A percentile compares a stretch with the other conserved stretches of the same genome.
phyloP scores from a whole-genome alignment of 2,888 invertebrate genomes.

The Scaptomyza reducta region DNA sequence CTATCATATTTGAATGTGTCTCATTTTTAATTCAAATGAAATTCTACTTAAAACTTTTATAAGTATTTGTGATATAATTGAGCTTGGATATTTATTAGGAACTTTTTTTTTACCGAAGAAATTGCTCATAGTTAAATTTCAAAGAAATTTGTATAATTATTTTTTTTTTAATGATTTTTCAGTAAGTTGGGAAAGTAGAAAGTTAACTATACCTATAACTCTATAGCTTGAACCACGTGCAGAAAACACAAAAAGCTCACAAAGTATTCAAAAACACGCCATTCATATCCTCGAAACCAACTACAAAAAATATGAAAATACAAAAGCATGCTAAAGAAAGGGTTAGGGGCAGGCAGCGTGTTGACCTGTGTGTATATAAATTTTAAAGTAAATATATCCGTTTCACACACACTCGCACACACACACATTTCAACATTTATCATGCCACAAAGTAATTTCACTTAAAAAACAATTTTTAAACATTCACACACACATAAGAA shows the following conservation, averaged over 20 bases:
- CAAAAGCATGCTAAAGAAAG: slow-evolving; percentile 29
- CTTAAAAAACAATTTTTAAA: slow-evolving; percentile 74
- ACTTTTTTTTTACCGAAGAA: no score
- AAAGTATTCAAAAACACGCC: slow-evolving; percentile 43
- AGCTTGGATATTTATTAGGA: no score
- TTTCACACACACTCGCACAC: slow-evolving; percentile 12
- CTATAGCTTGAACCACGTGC: slow-evolving; percentile 44
- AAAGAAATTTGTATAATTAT: no score
- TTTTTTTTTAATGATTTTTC: not conserved
- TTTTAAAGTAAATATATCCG: slow-evolving; percentile 42
- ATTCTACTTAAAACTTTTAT: no score
- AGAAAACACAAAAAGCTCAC: not conserved
- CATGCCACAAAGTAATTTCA: slow-evolving; percentile 67
- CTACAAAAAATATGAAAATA: slow-evolving; percentile 15
- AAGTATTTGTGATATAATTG: no score
- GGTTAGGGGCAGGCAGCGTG: slow-evolving; percentile 20
- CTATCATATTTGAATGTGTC: no score
- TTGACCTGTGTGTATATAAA: slow-evolving; percentile 52
- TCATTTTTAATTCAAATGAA: no score
- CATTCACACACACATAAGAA: slow-evolving; percentile 47
- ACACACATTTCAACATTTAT: slow-evolving; percentile 28
- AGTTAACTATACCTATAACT: not conserved
- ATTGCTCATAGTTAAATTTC: no score
- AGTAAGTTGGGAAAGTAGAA: not conserved
- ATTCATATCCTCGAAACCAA: slow-evolving; percentile 10